Conservation (phyloP, 2,113 vertebrate genomes). For the Nesogale talazaci region DNA sequence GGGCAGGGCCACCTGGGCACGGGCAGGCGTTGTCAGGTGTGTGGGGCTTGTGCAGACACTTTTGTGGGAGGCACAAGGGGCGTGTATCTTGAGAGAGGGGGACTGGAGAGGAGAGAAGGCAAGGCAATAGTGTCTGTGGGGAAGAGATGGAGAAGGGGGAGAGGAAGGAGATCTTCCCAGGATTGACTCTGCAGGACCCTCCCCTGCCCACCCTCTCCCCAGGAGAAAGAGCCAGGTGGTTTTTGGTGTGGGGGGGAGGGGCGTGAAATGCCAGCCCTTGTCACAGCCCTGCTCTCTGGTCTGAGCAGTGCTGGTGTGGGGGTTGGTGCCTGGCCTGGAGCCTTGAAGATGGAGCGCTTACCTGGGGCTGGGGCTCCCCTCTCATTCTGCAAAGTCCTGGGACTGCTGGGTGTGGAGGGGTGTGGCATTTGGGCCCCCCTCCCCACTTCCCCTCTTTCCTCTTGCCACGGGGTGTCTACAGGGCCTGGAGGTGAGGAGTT, state of each 20-base stretch:
- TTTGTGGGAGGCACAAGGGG: neutral
- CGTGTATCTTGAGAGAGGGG: neutral
- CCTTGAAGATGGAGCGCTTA: neutral
- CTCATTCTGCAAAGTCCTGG: neutral
- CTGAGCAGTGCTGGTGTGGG: neutral
- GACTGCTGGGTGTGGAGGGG: neutral
- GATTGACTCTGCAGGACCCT: no score
- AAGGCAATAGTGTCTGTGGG: neutral
- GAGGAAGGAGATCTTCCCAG: no score
- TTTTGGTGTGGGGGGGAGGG: no score
- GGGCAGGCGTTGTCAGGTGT: neutral
- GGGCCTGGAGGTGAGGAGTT: neutral
- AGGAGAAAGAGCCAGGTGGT: no score
- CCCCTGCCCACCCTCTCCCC: no score
- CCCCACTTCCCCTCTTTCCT: no score
- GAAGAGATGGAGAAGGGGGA: neutral
- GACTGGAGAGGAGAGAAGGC: no score
- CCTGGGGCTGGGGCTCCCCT: neutral
- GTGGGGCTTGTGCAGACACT: no score
- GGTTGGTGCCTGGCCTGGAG: no score
- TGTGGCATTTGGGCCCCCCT: no score
- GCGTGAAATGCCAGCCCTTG: rapidly evolving
- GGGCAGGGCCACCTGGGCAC: neutral
- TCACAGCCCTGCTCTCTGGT: no score
- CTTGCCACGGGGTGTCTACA: neutral